phyloP scores from a whole-genome alignment of 2,797 vertebrate genomes.

The Anas flavirostris region DNA sequence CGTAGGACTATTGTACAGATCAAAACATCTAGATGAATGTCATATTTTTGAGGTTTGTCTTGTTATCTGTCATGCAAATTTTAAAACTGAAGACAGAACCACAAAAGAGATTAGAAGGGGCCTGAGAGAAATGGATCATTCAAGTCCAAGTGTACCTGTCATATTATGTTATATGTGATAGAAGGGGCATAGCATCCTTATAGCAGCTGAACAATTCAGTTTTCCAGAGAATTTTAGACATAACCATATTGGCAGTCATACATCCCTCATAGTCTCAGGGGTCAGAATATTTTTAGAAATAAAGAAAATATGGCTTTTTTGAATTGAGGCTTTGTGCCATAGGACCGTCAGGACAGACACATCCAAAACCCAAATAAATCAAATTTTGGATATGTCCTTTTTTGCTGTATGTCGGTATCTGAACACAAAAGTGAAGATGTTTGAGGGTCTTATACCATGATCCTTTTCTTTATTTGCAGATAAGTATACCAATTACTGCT shows the following conservation, averaged over 20 bases:
- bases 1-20: neutral
- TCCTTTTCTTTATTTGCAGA: neutral
- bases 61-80: neutral
- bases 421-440: neutral
- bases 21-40: rapidly evolving
- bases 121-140: rapidly evolving
- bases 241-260: neutral
- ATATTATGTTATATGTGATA: neutral
- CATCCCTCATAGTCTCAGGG: rapidly evolving
- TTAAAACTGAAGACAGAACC: neutral
- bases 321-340: neutral
- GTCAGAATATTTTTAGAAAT: neutral
- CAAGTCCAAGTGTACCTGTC: neutral
- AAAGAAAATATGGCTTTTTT: neutral
- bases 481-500: neutral
- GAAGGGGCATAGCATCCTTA: neutral
- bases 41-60: neutral
- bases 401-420: neutral
- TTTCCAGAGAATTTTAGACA: neutral
- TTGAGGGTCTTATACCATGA: neutral
- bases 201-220: neutral
- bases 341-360: neutral
- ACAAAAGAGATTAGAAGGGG: neutral
- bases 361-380: neutral
- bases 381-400: neutral